Conservation (phyloP, 2,888 invertebrate species). For the Strigamia maritima region DNA sequence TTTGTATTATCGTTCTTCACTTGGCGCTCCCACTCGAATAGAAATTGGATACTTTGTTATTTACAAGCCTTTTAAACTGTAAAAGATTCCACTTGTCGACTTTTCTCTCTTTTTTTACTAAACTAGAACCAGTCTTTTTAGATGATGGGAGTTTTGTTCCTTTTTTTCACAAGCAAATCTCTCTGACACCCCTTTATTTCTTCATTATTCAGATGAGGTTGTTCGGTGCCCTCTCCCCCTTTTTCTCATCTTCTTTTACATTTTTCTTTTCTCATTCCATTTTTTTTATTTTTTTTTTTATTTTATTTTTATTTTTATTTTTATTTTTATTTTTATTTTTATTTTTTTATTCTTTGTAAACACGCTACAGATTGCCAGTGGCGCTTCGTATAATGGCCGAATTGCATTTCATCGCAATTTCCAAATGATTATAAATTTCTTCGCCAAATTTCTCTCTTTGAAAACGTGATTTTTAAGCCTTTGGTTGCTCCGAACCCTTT, state of each 20-base stretch:
- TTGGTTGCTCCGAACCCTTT: not conserved
- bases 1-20: constrained; percentile 4
- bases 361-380: not conserved
- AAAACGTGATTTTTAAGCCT: not conserved
- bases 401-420: too few species aligned
- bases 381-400: too few species aligned
- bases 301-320: not conserved
- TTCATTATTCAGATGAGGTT: constrained; percentile 16
- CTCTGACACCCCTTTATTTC: constrained; percentile 17
- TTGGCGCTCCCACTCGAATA: not conserved
- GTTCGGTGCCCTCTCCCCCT: not conserved
- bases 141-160: not conserved
- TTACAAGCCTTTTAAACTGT: constrained; percentile 4
- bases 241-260: too few species aligned
- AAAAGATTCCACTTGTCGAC: not conserved
- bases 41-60: constrained; percentile 4
- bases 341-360: not conserved
- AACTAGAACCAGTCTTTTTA: too few species aligned
- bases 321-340: not conserved
- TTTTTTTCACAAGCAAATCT: not conserved
- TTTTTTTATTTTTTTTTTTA: not conserved
- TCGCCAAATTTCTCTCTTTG: too few species aligned
- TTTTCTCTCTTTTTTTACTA: not conserved
- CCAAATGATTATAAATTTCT: too few species aligned
- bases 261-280: too few species aligned